Conservation (phyloP, 2,797 vertebrate genomes). For the Hozukius guyotensis region DNA sequence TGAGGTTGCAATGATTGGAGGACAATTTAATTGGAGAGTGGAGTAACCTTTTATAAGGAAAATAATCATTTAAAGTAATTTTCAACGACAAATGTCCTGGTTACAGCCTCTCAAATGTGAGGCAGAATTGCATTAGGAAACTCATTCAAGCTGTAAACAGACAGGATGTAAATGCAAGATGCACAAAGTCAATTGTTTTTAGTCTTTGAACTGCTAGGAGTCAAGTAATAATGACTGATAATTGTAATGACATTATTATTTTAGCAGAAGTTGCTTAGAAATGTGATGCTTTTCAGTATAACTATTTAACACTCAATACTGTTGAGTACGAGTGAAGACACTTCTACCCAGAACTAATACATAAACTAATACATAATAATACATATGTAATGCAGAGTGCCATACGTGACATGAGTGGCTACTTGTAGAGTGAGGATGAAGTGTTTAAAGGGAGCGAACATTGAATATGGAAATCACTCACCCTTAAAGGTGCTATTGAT, state of each 20-base stretch:
- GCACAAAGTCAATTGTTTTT: neutral
- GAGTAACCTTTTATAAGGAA: neutral
- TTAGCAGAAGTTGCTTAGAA: rapidly evolving
- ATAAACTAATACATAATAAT: neutral
- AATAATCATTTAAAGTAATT: neutral
- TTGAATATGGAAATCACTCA: neutral
- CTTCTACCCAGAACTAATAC: neutral
- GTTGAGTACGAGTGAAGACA: neutral
- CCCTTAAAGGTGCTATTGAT: neutral
- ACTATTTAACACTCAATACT: neutral
- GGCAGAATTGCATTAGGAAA: neutral
- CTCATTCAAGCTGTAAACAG: neutral
- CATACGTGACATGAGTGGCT: neutral
- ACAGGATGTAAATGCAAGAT: neutral
- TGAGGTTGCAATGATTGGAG: neutral
- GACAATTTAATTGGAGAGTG: neutral
- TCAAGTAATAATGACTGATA: neutral
- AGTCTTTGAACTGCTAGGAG: neutral
- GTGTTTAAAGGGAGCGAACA: neutral
- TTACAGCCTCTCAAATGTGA: neutral
- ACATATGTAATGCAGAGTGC: too few relatives aligned
- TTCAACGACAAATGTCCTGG: neutral
- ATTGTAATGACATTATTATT: too few relatives aligned
- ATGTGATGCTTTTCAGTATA: too few relatives aligned
- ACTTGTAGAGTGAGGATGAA: neutral